Evolutionary conservation across 2,888 invertebrate genomes (phyloP), one percentile per base, ranked within the genome.

Genomic region (Orthonychiurus folsomi): DNA sequence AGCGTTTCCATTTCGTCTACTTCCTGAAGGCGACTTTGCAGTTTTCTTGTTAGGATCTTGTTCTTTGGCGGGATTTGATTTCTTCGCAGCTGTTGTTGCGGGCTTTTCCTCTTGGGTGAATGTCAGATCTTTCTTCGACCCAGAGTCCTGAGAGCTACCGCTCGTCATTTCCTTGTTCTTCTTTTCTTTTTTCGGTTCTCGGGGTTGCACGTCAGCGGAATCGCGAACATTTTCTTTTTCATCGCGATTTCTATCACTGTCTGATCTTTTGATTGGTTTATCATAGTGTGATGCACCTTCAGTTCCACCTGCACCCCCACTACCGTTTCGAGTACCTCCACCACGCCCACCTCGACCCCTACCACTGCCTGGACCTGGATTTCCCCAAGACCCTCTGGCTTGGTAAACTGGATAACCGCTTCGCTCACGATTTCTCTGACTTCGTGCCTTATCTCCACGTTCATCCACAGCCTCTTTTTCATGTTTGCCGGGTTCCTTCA

Each of bases 1-100:
- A 61, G 60, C 69, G 72, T 50, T 76, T 76, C 55, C 15, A 63
- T 66, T 28, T 62, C 64, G 53, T 23, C 23, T 53, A 12, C n/a
- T 48, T 48, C 55, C 55, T 26, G 53, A 23, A 47, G 69, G 69
- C n/a, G 66, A 66, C 50, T 68, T 68, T 15, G 37, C 37, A 37
- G 5, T 37, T 37, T 37, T 37, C 37, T 37, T 37, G 15, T 37
- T 5, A 37, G 37, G 37, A 9, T 37, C 37, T 9, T 15, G 9
- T 37, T 67, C 64, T 27, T 65, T 65, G 0, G 50, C 56, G 23
- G 12, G 1, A 20, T 52, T 56, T 15, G 2, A n/a, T 54, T 56
- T 62, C 20, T 26, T 56, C 58, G 15, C 56, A 56, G 20, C 53
- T 24, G 59, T 58, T 24, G 28, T 28, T 5, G 62, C 63, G 26